phyloP scores from a whole-genome alignment of 2,888 invertebrate species.

The Choreutis nemorana region DNA sequence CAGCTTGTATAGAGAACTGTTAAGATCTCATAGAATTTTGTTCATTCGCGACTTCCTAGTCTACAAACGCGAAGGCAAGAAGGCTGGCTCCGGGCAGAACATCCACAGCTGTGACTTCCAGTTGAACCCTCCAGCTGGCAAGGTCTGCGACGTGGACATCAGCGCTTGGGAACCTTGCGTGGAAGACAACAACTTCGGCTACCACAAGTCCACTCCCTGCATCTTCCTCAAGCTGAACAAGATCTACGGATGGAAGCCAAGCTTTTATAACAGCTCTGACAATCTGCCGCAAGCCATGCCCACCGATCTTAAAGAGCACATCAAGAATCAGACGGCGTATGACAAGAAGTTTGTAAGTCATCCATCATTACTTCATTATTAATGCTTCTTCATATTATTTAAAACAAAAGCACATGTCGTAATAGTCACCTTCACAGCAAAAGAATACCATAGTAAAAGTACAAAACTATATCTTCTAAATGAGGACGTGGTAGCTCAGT shows the following conservation, averaged over 20 bases:
- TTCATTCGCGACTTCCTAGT: conserved; percentile 56
- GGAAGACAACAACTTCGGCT: conserved; percentile 86
- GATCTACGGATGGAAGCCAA: conserved; percentile 90
- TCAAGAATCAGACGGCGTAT: conserved; percentile 58
- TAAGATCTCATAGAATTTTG: too few relatives aligned
- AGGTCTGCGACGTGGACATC: conserved; percentile 89
- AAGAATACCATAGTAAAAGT: too few relatives aligned
- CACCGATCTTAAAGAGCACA: conserved; percentile 71
- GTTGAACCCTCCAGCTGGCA: conserved; percentile 72
- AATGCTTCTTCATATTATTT: too few relatives aligned
- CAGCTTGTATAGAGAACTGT: too few relatives aligned
- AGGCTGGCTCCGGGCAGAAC: conserved; percentile 77
- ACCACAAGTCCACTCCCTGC: conserved; percentile 92
- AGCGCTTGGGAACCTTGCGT: conserved; percentile 83
- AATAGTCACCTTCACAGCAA: too few relatives aligned
- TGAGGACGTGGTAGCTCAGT: too few relatives aligned
- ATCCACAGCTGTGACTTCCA: conserved; percentile 80
- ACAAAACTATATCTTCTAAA: too few relatives aligned
- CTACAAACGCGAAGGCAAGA: conserved; percentile 76
- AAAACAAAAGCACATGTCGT: too few relatives aligned
- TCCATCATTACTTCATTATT: too few relatives aligned
- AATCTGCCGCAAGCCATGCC: conserved; percentile 81
- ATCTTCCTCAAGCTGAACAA: conserved; percentile 95
- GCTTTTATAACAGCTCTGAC: conserved; percentile 77
- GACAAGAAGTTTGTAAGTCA: conserved; percentile 55